Evolutionary conservation across 2,113 vertebrate species (phyloP), one percentile per base, ranked within the genome.

Genomic region (Paraplagusia blochii): DNA sequence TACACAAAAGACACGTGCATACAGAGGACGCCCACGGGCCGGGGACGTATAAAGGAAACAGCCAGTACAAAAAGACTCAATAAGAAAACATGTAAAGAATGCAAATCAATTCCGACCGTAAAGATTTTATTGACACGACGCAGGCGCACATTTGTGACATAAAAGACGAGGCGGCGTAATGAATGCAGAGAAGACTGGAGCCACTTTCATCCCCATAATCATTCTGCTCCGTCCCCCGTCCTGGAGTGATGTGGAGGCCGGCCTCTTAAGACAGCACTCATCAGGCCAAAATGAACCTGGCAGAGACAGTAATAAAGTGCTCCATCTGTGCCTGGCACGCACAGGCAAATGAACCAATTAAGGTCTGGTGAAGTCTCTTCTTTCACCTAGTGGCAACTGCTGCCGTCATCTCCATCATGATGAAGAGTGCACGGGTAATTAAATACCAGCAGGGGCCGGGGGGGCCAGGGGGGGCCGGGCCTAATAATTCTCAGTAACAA

Each of bases 271-370:
- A 63, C 22, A 11, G 50, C 33, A 53, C 58, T 76, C 63, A 68
- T 76, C 59, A 59, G 66, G 66, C 56, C 56, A 63, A 44, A 78
- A 79, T 72, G 75, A 79, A 72, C 65, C 84, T 84, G 81, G 62
- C 56, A 54, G 35, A 82, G 82, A 80, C 77, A 79, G 65, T 81
- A 81, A 84, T 81, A 78, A 78, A 86, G 77, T 80, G 79, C 74
- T 82, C 84, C 82, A 88, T 81, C 84, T 85, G 77, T 17, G 67
- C 73, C 57, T 84, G 77, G 69, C 81, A 84, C 76, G 72, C 76
- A 58, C 63, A 65, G 53, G 81, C 72, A 84, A 85, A 83, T 80
- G 69, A 85, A 80, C 71, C 81, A 80, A 84, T 86, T 83, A 86
- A 76, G 68, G 60, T 69, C 60, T 63, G 68, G 50, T 58, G 62